A percentile compares a stretch with the other conserved stretches of the same genome.
phyloP scores from a whole-genome alignment of 1,140 invertebrate genomes.

The Pogonus chalceus region DNA sequence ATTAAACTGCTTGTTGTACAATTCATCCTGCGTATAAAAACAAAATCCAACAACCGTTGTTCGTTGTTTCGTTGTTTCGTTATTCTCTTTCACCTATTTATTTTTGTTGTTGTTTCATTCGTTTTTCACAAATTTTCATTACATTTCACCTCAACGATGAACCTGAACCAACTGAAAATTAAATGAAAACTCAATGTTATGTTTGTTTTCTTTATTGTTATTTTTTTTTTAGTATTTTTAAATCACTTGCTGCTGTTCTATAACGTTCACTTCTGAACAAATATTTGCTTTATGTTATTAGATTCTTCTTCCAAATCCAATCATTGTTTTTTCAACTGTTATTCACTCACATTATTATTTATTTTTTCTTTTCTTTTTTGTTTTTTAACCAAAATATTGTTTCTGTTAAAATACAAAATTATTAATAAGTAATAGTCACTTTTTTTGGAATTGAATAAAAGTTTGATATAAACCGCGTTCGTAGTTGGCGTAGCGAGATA shows the following conservation, averaged over 20 bases:
- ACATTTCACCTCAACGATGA: background rate
- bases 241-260: background rate
- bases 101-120: background rate
- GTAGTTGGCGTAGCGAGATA: too few relatives aligned
- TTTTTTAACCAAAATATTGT: background rate
- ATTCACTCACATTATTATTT: background rate
- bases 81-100: too few relatives aligned
- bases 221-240: too few relatives aligned
- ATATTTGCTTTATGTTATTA: slow-evolving; percentile 1
- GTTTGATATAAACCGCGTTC: background rate
- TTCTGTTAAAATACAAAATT: background rate
- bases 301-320: background rate
- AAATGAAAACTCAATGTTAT: background rate
- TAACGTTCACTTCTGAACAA: background rate
- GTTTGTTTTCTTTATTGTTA: background rate
- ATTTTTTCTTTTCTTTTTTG: background rate
- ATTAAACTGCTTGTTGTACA: background rate
- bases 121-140: background rate
- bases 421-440: background rate
- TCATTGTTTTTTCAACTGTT: background rate
- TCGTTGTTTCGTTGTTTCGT: too few relatives aligned
- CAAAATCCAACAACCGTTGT: background rate
- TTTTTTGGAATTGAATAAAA: background rate
- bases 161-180: background rate
- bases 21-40: background rate